Conservation (phyloP, 1,140 invertebrate genomes). For the Pararge aegeria region DNA sequence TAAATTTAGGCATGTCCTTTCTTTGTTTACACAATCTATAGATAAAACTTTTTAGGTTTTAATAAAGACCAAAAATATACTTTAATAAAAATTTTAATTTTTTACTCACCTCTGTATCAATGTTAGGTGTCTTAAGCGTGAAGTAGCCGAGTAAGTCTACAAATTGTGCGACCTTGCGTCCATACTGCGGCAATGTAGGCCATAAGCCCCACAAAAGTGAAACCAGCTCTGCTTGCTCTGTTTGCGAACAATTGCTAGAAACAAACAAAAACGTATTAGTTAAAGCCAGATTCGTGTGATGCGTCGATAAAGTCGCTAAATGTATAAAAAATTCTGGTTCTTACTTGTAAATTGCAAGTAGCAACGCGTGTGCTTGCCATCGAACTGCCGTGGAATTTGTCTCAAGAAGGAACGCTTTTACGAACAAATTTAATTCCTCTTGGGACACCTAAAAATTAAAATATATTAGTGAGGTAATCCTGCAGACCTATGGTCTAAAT, state of each 20-base stretch:
- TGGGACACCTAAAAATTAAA: conserved; percentile 70
- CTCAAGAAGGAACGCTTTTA: conserved; percentile 94
- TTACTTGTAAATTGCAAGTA: conserved; percentile 92
- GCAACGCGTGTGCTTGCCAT: conserved; percentile 96
- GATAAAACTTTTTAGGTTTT: too few relatives aligned
- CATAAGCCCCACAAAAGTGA: conserved; percentile 95
- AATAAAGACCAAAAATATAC: too few relatives aligned
- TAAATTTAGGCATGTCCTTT: too few relatives aligned
- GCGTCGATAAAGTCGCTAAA: neutral
- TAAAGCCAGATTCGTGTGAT: neutral
- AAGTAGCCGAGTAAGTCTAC: conserved; percentile 97
- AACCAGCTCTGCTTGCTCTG: conserved; percentile 89
- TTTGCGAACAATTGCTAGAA: conserved; percentile 85
- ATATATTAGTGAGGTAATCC: neutral
- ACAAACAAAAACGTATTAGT: conserved; percentile 31
- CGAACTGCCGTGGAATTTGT: conserved; percentile 95
- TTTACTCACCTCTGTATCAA: conserved; percentile 80
- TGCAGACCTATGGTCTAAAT: too few relatives aligned
- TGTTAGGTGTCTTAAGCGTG: conserved; percentile 88
- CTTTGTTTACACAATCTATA: too few relatives aligned
- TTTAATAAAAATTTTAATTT: too few relatives aligned
- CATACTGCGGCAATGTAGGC: conserved; percentile 94
- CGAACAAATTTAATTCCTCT: conserved; percentile 84
- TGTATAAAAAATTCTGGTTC: conserved; percentile 41
- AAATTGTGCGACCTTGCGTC: conserved; percentile 96